Evolutionary conservation across 1,140 invertebrate species (phyloP).

Genomic region (Tetragnatha versicolor): DNA sequence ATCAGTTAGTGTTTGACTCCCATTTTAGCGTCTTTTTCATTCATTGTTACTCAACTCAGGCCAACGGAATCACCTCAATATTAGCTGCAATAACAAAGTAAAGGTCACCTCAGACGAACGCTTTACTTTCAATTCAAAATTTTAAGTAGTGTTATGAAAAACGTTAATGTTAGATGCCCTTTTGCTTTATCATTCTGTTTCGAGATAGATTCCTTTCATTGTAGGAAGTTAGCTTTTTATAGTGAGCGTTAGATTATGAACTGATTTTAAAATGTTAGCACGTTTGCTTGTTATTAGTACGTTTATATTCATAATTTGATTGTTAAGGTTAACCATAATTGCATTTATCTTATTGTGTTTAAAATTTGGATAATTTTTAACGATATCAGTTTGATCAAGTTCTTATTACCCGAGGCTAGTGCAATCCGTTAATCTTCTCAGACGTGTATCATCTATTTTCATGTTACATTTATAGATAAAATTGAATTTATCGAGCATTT

Average conservation of each 20-base stretch:
- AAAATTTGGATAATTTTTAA: not conserved
- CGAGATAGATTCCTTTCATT: not conserved
- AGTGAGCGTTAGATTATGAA: not conserved
- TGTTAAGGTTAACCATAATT: conserved; percentile 11
- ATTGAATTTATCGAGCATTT: too few relatives aligned
- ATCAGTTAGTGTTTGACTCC: not conserved
- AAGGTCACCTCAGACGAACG: not conserved
- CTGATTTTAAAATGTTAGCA: too few relatives aligned
- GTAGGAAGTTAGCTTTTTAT: too few relatives aligned
- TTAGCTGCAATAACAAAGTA: conserved; percentile 18
- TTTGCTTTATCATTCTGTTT: not conserved
- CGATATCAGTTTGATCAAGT: not conserved
- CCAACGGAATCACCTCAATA: conserved; percentile 26
- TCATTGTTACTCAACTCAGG: conserved; percentile 21
- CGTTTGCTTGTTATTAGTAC: too few relatives aligned
- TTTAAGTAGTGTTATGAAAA: not conserved
- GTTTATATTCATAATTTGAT: not conserved
- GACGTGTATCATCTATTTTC: conserved; percentile 1
- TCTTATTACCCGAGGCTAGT: conserved; percentile 4
- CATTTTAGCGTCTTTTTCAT: too few relatives aligned
- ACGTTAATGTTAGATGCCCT: not conserved
- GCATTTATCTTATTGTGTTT: not conserved
- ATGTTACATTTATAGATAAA: not conserved
- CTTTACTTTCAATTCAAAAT: not conserved
- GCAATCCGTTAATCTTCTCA: conserved; percentile 28